These are phyloP conservation scores for Eurystomus gularis DNA, from an alignment of 2,113 vertebrate genomes.

Conservation along the genomic window DNA sequence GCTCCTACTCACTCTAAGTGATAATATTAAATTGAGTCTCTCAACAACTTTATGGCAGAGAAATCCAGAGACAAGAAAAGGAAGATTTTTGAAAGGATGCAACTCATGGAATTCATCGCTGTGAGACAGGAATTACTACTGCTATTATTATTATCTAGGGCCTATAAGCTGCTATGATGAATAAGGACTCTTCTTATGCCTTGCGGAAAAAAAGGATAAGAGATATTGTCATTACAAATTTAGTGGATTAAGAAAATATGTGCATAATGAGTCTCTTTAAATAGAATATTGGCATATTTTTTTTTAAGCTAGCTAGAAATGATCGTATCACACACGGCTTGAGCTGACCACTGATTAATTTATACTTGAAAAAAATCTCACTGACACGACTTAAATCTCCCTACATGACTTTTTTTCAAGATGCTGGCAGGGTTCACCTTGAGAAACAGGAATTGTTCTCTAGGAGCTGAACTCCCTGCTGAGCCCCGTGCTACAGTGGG, in stretches of 20 bases:
- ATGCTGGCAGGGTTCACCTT: background rate
- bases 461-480: background rate
- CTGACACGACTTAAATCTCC: background rate
- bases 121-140: background rate
- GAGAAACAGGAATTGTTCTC: background rate
- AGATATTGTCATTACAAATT: background rate
- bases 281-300: background rate
- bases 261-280: background rate
- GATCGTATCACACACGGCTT: background rate
- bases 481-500: background rate
- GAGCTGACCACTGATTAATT: background rate
- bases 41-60: background rate
- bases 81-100: constrained; percentile 14
- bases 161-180: background rate
- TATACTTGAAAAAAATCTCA: background rate
- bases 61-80: background rate
- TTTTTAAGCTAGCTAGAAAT: background rate
- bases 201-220: background rate
- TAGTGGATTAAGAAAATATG: constrained; percentile 4
- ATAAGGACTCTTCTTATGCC: background rate
- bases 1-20: background rate
- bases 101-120: background rate
- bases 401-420: background rate
- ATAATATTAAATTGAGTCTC: background rate
- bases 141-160: constrained; percentile 5